Evolutionary conservation across 2,888 invertebrate species (phyloP), one percentile per base, ranked within the genome.

Genomic region (Rhagophthalmus giganteus): DNA sequence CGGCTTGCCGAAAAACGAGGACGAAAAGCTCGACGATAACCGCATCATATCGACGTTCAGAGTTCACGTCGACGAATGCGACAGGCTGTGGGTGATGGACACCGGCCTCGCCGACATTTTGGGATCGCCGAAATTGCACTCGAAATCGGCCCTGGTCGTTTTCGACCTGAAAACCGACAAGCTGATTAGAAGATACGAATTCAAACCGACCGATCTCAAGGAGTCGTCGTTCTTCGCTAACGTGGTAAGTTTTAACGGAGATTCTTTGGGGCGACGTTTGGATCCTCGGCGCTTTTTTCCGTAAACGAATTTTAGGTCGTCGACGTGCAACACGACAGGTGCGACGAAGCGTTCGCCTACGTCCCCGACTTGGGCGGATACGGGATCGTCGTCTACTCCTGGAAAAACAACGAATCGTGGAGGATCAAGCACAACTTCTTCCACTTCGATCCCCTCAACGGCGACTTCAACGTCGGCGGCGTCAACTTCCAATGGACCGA

Each of bases 401-500:
- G 85, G 62, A 82, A 83, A 25, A 79, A 85, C 20, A 80, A 91
- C 65, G 83, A 85, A 49, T 88, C 90, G 0, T 91, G 90, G 86
- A 80, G 90, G 28, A 81, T 90, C 16, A 77, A 84, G 51, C 90
- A 91, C 67, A 88, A 90, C 67, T 90, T 81, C 76, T 91, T 91
- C 83, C 83, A 88, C 73, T 89, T 90, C 61, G 90, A 91, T 68
- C 90, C 91, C 0, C 73, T 90, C 12, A 76, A 82, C 63, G 90
- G 90, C 1, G 82, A 88, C 58, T 87, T 86, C 71, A 86, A 85
- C 61, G 82, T 91, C 8, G 86, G 83, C 30, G 90, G 90, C 2
- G 80, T 88, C 12, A 83, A 86, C 68, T 91, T 90, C 81, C 90
- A 90, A 69, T 91, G 90, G 90, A 88, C 87, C 0, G 90, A 91